These are phyloP conservation scores for Sitobion miscanthi DNA, from an alignment of 1,140 invertebrate genomes.

Conservation along the genomic window DNA sequence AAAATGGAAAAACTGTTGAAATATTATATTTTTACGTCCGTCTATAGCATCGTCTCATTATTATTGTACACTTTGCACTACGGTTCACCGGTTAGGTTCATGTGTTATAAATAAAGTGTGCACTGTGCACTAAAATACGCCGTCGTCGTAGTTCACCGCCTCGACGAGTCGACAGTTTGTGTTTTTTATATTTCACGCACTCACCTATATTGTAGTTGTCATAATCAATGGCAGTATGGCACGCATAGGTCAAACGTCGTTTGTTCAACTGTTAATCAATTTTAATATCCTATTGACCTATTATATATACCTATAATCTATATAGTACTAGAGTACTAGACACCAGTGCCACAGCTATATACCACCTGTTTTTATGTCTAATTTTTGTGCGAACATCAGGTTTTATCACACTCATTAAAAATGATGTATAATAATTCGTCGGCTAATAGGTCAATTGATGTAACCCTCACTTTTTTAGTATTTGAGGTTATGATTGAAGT, in stretches of 20 bases:
- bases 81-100: no score
- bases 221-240: not conserved
- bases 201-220: not conserved
- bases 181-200: not conserved
- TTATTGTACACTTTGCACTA: no score
- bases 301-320: not conserved
- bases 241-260: not conserved
- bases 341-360: not conserved
- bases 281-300: not conserved
- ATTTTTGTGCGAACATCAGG: not conserved
- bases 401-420: not conserved
- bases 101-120: not conserved
- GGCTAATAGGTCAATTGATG: no score
- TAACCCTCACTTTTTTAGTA: no score
- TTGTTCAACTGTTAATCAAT: not conserved
- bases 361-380: not conserved
- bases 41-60: no score
- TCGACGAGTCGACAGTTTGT: not conserved
- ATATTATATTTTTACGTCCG: no score
- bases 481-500: no score
- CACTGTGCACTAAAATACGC: not conserved
- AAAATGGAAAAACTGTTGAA: no score
- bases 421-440: not conserved
- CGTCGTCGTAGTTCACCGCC: not conserved
- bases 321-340: not conserved